Evolutionary conservation across 2,888 invertebrate genomes (phyloP).

Genomic region (Troglohyphantes excavatus): DNA sequence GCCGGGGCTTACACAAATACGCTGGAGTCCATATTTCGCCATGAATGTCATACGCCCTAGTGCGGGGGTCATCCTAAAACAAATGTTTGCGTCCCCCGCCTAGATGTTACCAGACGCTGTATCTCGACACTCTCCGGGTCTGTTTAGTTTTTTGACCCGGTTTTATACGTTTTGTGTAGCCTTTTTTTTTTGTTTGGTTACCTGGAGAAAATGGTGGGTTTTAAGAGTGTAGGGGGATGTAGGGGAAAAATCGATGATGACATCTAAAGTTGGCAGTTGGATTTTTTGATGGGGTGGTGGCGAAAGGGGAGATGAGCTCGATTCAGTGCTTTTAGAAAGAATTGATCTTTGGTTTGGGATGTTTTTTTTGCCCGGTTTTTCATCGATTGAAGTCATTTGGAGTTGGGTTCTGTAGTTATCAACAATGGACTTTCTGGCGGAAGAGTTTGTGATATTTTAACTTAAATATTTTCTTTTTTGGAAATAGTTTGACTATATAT

Average conservation of each 20-base stretch:
- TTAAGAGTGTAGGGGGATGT: neutral
- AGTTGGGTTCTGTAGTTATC: no score
- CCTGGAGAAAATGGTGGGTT: constrained; percentile 36
- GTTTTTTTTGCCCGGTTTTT: neutral
- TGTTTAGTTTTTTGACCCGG: neutral
- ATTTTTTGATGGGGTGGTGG: neutral
- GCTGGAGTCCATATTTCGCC: constrained; percentile 50
- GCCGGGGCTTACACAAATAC: constrained; percentile 65
- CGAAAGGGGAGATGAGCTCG: neutral
- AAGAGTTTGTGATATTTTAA: no score
- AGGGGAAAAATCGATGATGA: constrained; percentile 44
- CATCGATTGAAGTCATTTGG: constrained; percentile 7
- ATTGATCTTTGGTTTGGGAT: constrained; percentile 19
- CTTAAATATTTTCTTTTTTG: no score
- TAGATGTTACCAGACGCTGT: no score
- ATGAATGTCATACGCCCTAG: constrained; percentile 43
- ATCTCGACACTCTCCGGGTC: neutral
- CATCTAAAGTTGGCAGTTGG: neutral
- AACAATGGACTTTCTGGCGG: no score
- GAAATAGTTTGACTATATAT: no score
- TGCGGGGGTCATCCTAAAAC: constrained; percentile 39
- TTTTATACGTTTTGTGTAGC: neutral
- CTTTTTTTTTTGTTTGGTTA: constrained; percentile 1
- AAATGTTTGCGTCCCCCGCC: constrained; percentile 31
- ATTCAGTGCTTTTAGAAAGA: neutral